phyloP scores from a whole-genome alignment of 2,888 invertebrate species.

The Agyllia agylla region DNA sequence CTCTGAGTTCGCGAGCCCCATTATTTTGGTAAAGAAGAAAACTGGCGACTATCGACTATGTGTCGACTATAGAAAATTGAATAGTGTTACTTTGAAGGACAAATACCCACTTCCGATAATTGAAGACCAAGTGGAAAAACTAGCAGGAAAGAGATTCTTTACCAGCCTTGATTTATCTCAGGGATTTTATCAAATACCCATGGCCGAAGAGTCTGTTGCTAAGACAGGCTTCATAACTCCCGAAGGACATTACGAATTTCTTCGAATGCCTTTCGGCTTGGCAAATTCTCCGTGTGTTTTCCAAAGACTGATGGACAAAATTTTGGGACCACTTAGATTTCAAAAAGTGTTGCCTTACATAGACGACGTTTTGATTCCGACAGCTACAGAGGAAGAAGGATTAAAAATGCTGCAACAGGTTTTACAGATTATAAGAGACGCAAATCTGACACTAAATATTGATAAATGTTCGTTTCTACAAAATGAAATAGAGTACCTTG shows the following conservation, averaged over 20 bases:
- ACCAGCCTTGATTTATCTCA: neutral
- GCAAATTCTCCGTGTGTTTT: neutral
- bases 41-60: neutral
- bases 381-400: neutral
- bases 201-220: neutral
- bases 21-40: neutral
- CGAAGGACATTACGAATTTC: neutral
- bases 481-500: neutral
- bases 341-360: neutral
- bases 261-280: neutral
- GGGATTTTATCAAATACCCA: neutral
- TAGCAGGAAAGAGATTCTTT: neutral
- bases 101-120: neutral
- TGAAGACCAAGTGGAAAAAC: neutral
- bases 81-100: neutral
- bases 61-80: neutral
- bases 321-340: neutral
- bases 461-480: neutral
- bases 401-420: neutral
- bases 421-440: neutral
- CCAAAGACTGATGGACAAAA: neutral
- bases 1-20: neutral
- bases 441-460: neutral
- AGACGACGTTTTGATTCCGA: neutral
- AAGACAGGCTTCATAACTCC: neutral